Percentiles rank a stretch among this genome's conserved stretches.
These are phyloP conservation scores for Augochlora pura DNA, from an alignment of 1,140 invertebrate species.

Conservation along the genomic window DNA sequence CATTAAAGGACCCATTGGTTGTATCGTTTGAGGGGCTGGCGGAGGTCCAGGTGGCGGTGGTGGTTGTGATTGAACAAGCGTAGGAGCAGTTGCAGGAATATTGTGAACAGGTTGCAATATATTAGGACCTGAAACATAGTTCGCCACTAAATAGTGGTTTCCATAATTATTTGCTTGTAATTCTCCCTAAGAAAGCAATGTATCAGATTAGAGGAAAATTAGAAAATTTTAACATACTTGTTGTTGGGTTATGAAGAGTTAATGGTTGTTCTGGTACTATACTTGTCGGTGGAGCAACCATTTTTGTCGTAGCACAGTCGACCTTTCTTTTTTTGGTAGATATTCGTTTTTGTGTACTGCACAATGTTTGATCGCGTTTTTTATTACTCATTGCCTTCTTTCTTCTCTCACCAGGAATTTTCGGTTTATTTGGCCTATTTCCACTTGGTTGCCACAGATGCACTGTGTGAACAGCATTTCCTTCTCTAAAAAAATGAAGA, in stretches of 20 bases:
- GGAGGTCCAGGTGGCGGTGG: slow-evolving; percentile 38
- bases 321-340: slow-evolving; percentile 55
- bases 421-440: slow-evolving; percentile 75
- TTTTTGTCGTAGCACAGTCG: slow-evolving; percentile 49
- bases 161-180: slow-evolving; percentile 29
- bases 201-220: neutral
- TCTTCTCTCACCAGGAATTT: slow-evolving; percentile 65
- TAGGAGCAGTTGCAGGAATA: slow-evolving; percentile 55
- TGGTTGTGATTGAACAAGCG: slow-evolving; percentile 55
- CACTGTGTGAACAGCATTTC: slow-evolving; percentile 77
- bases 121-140: slow-evolving; percentile 65
- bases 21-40: slow-evolving; percentile 60
- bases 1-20: slow-evolving; percentile 70
- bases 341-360: slow-evolving; percentile 32
- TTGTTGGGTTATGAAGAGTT: slow-evolving; percentile 65
- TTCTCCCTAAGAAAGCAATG: neutral
- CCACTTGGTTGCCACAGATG: slow-evolving; percentile 79
- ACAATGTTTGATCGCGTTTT: slow-evolving; percentile 52
- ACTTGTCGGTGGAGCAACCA: slow-evolving; percentile 50
- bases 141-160: slow-evolving; percentile 60
- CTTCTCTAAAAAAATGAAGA: slow-evolving; percentile 65
- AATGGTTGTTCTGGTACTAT: slow-evolving; percentile 62
- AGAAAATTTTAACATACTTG: slow-evolving; percentile 42
- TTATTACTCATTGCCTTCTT: slow-evolving; percentile 62
- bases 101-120: slow-evolving; percentile 70